A percentile compares a stretch with the other conserved stretches of the same genome.
phyloP scores from a whole-genome alignment of 2,113 vertebrate genomes.

The Crotophaga sulcirostris region DNA sequence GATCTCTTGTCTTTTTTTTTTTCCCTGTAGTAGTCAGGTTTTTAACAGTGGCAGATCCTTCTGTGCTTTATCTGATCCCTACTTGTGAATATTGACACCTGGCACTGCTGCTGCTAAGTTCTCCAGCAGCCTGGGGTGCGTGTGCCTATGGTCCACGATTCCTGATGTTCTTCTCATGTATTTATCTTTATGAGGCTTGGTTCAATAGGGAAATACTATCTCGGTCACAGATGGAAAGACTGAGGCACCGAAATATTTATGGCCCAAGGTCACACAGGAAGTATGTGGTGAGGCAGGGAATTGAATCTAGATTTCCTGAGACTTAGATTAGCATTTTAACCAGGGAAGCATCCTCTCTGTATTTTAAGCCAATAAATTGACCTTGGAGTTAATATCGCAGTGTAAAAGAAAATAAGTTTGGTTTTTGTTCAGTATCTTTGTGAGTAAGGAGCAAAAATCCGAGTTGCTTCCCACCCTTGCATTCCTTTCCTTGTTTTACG shows the following conservation, averaged over 20 bases:
- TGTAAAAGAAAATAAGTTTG: neutral
- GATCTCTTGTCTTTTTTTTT: neutral
- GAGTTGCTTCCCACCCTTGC: neutral
- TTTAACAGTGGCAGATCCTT: neutral
- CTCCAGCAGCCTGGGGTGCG: rapidly evolving
- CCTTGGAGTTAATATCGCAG: constrained; percentile 39
- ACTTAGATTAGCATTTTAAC: constrained; percentile 58
- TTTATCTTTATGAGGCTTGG: neutral
- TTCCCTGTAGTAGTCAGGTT: neutral
- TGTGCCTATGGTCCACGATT: neutral
- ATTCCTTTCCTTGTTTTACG: constrained; percentile 15
- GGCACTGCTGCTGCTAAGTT: neutral
- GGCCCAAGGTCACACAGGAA: constrained; percentile 61
- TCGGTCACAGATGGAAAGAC: constrained; percentile 52
- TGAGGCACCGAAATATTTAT: constrained; percentile 64
- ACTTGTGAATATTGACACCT: neutral
- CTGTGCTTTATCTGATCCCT: neutral
- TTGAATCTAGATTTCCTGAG: constrained; percentile 69
- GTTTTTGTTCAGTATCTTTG: neutral
- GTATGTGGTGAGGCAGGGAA: constrained; percentile 63
- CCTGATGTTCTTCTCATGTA: neutral
- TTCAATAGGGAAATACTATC: constrained; percentile 44
- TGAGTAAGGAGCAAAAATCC: neutral
- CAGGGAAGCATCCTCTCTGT: constrained; percentile 55
- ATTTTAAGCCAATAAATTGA: constrained; percentile 43